Evolutionary conservation across 2,797 vertebrate species (phyloP).

Genomic region (Galagoides demidoff): DNA sequence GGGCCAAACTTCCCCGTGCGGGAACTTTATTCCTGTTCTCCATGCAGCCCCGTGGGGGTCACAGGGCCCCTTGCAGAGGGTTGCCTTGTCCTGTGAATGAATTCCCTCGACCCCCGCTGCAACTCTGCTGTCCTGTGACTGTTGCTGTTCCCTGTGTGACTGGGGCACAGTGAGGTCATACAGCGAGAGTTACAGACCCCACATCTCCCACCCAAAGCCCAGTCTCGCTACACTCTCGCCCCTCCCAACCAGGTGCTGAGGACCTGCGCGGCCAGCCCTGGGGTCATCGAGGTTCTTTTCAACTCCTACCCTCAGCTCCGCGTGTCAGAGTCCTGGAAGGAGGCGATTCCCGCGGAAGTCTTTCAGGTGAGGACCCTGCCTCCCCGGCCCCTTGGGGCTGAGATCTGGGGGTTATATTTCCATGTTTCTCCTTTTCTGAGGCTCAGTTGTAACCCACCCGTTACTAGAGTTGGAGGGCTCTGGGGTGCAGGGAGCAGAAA

Average conservation of each 20-base stretch:
- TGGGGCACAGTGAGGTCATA: not conserved
- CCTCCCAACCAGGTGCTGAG: slow-evolving; percentile 84
- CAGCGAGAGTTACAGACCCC: not conserved
- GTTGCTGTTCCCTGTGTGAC: not conserved
- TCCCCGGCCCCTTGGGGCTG: no score
- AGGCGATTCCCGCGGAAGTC: slow-evolving; percentile 82
- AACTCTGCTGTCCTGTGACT: accelerated
- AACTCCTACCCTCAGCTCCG: slow-evolving; percentile 87
- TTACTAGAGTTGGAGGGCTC: accelerated
- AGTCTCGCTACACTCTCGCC: accelerated
- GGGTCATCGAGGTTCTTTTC: slow-evolving; percentile 86
- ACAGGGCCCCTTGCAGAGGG: accelerated
- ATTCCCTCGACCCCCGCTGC: not conserved
- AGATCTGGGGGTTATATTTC: not conserved
- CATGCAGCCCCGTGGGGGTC: not conserved
- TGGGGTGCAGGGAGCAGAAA: not conserved
- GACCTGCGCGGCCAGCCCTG: slow-evolving; percentile 76
- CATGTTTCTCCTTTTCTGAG: no score
- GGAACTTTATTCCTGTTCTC: not conserved
- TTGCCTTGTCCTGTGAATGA: no score
- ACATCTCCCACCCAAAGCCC: accelerated
- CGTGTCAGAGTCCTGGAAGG: slow-evolving; percentile 82
- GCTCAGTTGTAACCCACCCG: no score
- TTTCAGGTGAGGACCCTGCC: slow-evolving; percentile 81
- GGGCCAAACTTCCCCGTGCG: not conserved